phyloP scores from a whole-genome alignment of 2,113 vertebrate species.

The Entelurus aequoreus region DNA sequence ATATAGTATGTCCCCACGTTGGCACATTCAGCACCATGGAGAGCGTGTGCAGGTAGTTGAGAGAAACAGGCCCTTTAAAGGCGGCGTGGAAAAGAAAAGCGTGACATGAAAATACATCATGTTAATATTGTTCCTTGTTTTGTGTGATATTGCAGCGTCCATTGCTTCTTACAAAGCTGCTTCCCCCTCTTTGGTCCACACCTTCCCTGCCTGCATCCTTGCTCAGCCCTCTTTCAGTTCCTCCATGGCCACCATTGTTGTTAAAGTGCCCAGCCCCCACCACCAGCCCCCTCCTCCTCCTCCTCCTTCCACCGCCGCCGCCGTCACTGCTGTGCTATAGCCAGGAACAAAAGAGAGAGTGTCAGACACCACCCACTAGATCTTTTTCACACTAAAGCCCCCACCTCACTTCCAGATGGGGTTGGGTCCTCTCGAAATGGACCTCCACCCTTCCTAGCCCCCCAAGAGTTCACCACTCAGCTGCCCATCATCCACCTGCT shows the following conservation, averaged over 20 bases:
- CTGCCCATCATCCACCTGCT: slow-evolving; percentile 79
- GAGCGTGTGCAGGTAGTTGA: slow-evolving; percentile 64
- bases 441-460: slow-evolving; percentile 34
- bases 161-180: slow-evolving; percentile 35
- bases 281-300: slow-evolving; percentile 32
- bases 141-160: slow-evolving; percentile 52
- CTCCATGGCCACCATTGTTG: slow-evolving; percentile 76
- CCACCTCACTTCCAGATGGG: slow-evolving; percentile 76
- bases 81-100: slow-evolving; percentile 19
- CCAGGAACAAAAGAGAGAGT: slow-evolving; percentile 78
- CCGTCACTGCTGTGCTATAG: slow-evolving; percentile 70
- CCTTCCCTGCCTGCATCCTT: slow-evolving; percentile 55
- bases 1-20: no score
- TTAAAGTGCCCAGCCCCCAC: slow-evolving; percentile 71
- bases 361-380: slow-evolving; percentile 80
- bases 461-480: slow-evolving; percentile 67
- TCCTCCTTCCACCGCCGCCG: slow-evolving; percentile 15
- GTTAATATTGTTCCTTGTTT: slow-evolving; percentile 1
- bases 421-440: slow-evolving; percentile 72
- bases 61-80: slow-evolving; percentile 49
- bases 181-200: slow-evolving; percentile 45
- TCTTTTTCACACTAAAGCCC: slow-evolving; percentile 76
- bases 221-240: slow-evolving; percentile 70
- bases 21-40: slow-evolving; percentile 75
- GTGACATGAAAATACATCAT: no score